These are phyloP conservation scores for Nebria ingens DNA, from an alignment of 1,140 invertebrate genomes.

Conservation along the genomic window DNA sequence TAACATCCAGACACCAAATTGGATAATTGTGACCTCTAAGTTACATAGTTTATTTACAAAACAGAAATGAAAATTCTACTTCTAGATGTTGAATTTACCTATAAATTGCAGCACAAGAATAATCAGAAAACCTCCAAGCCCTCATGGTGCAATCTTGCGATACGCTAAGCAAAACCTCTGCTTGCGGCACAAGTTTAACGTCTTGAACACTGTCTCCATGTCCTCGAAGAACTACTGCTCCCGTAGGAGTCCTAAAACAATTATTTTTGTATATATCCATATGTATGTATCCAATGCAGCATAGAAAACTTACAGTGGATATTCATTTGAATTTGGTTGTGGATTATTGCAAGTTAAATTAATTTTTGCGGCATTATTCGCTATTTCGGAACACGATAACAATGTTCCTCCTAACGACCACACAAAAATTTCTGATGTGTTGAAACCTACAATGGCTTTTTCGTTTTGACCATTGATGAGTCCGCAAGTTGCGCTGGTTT, in stretches of 20 bases:
- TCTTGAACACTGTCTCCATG: constrained; percentile 65
- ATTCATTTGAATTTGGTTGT: not conserved
- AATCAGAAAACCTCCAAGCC: constrained; percentile 56
- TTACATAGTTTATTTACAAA: constrained; percentile 18
- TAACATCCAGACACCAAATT: constrained; percentile 76
- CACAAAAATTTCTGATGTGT: not conserved
- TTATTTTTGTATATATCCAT: too few relatives aligned
- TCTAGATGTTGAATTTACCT: constrained; percentile 37
- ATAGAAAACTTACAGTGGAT: not conserved
- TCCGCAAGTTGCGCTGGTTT: not conserved
- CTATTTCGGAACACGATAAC: not conserved
- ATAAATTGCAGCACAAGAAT: constrained; percentile 57
- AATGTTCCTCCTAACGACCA: not conserved
- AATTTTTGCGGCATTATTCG: not conserved
- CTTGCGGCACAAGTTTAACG: constrained; percentile 49
- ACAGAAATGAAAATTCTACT: constrained; percentile 19
- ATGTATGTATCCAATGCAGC: not conserved
- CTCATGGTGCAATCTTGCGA: constrained; percentile 69
- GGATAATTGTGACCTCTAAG: constrained; percentile 72
- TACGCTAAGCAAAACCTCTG: constrained; percentile 55
- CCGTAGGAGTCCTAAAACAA: constrained; percentile 37
- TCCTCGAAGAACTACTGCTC: constrained; percentile 51
- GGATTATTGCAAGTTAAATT: not conserved
- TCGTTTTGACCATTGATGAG: not conserved
- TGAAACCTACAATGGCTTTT: not conserved